Evolutionary conservation across 2,113 vertebrate genomes (phyloP), one percentile per base, ranked within the genome.

Genomic region (Malurus cyaneus): DNA sequence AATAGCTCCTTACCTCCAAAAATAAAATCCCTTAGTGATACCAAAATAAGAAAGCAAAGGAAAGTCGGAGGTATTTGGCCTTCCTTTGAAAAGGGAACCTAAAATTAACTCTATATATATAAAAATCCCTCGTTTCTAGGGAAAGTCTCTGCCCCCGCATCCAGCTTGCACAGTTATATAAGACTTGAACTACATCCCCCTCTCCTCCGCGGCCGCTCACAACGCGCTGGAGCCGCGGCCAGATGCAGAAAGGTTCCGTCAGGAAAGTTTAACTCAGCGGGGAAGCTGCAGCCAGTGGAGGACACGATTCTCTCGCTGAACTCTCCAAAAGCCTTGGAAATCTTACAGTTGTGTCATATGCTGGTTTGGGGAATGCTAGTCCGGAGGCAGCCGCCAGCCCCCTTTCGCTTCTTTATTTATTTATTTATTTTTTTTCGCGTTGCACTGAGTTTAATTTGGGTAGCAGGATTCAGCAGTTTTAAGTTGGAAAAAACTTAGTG

Each of bases 41-140:
- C 97, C 94, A 97, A 97, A 97, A 95, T 97, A 97, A 97, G 93
- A 97, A 96, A 97, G 96, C 96, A 97, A 97, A 97, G 96, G 96
- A 97, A 87, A 92, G 96, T 96, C 96, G 95, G 94, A 97, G 95
- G 92, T 94, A 95, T 97, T 96, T 97, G 96, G 94, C 95, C 93
- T 97, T 97, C 96, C 96, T 96, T 92, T 93, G 92, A 97, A 95
- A 97, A 95, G 20, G 53, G 82, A 84, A 89, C 94, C 93, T 94
- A 95, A 93, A 92, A 96, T 95, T 96, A 97, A 96, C 91, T 93
- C 57, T 54, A 94, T 97, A 96, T 97, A 95, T 96, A 97, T 97
- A 97, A 97, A 98, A 97, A 96, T 94, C 76, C 78, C 96, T 97
- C 95, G 97, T 98, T 98, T 98, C 97, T 97, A 98, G 97, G 98